Percentiles rank a stretch among this genome's conserved stretches.
Conservation (phyloP, 2,797 vertebrate species). For the Ctenosaura bakeri region DNA sequence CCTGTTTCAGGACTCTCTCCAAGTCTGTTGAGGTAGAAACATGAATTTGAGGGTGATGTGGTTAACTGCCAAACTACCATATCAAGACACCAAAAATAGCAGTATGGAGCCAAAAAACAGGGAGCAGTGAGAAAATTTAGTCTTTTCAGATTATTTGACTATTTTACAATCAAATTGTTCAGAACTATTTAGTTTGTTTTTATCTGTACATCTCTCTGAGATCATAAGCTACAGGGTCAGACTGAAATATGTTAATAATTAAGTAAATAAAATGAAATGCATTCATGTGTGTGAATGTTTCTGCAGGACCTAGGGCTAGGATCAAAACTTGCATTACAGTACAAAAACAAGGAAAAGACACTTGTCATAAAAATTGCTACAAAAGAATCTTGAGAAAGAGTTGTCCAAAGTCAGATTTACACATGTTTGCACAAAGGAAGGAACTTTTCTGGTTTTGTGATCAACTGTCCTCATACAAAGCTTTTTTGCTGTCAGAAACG, state of each 20-base stretch:
- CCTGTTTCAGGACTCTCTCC: conserved; percentile 4
- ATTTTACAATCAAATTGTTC: too few species aligned
- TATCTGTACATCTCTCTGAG: too few species aligned
- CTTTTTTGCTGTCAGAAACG: not conserved
- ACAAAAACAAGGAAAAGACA: not conserved
- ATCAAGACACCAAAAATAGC: not conserved
- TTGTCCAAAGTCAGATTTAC: not conserved
- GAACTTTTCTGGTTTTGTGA: not conserved
- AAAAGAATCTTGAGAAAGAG: not conserved
- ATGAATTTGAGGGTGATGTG: not conserved
- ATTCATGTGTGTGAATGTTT: not conserved
- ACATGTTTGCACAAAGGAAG: not conserved
- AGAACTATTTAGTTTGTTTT: too few species aligned
- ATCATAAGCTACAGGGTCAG: too few species aligned
- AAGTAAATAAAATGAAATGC: too few species aligned
- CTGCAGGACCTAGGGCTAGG: not conserved
- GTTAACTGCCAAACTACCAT: not conserved
- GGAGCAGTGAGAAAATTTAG: not conserved
- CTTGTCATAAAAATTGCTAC: not conserved
- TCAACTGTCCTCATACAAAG: not conserved
- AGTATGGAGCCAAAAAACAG: not conserved
- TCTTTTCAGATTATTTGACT: too few species aligned
- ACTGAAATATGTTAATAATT: too few species aligned
- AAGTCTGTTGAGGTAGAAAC: conserved; percentile 18
- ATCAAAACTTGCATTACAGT: not conserved